Base-by-base conservation (phyloP, 2,797 vertebrate species). In the Aplochiton taeniatus region DNA sequence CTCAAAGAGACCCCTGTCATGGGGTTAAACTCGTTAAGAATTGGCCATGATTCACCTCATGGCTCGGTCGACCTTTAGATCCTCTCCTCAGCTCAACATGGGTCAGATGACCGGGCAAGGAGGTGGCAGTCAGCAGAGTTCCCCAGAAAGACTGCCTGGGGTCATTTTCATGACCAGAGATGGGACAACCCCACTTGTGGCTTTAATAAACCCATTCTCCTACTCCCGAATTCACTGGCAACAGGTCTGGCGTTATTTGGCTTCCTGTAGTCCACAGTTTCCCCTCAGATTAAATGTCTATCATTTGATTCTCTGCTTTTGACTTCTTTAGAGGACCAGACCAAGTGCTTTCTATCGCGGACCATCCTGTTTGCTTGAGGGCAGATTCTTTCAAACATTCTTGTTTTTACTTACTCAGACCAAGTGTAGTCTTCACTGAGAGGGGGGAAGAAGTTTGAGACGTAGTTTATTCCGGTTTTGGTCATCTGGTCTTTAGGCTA, bases 1-100 rank as follows among this genome's bases (percentile, higher is more conserved):
- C 48, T 41, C 49, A 72, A 70, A 71, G 72, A 84, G 75, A 83
- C 41, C 60, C 68, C 56, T 83, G 78, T 85, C 75, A 83, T 69
- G 76, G 66, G 81, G 78, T 84, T 83, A 82, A 87, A 88, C 68
- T 74, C 63, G 69, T 85, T 85, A 83, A 75, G n/a, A n/a, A 70
- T 56, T 49, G 66, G 57, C 73, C 66, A 47, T 60, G 45, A 54
- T 70, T 81, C 60, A 58, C 60, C 65, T 54, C 41, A 45, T 45
- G 43, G 61, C 20, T 17, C 51, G 41, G 53, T 74, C 70, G 53
- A 49, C 66, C 71, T 69, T 58, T 47, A 58, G 52, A 66, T 80
- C 58, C 65, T 53, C 68, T 78, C 20, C 48, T 52, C 72, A 67
- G 70, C 73, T 70, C 63, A 7, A 54, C 53, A 14, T 67, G 45